phyloP scores from a whole-genome alignment of 2,797 vertebrate species.

The Merluccius polli region DNA sequence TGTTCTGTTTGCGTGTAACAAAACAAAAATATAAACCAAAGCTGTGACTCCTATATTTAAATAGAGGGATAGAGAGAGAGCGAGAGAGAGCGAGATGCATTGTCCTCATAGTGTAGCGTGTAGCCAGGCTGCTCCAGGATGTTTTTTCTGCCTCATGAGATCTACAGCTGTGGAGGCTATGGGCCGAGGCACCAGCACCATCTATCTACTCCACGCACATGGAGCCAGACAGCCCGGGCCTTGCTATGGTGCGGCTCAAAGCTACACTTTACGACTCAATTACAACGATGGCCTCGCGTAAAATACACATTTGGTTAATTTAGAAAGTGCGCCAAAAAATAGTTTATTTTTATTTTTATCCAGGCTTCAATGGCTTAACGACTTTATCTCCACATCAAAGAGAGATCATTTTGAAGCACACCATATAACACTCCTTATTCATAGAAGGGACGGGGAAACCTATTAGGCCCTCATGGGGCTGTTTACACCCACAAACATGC shows the following conservation, averaged over 20 bases:
- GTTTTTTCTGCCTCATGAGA: no score
- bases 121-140: no score
- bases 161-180: not conserved
- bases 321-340: not conserved
- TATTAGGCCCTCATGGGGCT: not conserved
- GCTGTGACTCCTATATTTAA: no score
- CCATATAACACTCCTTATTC: no score
- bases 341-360: not conserved
- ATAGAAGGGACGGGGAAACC: not conserved
- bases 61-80: no score
- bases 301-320: not conserved
- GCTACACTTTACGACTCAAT: not conserved
- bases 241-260: not conserved
- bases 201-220: not conserved
- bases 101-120: no score
- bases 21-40: no score
- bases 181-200: not conserved
- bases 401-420: not conserved
- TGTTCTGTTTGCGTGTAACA: no score
- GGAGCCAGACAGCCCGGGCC: no score
- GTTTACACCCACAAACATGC: not conserved
- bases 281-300: not conserved
- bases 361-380: not conserved
- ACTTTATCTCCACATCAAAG: not conserved
- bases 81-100: no score